phyloP scores from a whole-genome alignment of 2,797 vertebrate genomes.

The Pogoniulus pusillus region DNA sequence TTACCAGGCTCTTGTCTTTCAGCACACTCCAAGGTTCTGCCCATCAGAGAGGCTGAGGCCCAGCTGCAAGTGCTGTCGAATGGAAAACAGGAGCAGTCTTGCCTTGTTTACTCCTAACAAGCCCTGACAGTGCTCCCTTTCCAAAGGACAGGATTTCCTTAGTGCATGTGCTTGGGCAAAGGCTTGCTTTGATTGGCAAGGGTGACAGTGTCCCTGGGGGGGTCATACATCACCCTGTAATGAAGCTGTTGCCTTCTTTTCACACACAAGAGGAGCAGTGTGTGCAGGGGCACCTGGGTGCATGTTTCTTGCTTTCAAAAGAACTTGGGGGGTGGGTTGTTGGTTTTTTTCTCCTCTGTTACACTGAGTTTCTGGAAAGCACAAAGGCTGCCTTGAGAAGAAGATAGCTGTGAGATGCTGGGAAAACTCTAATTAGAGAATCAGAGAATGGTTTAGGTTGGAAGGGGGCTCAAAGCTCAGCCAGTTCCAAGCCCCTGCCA shows the following conservation, averaged over 20 bases:
- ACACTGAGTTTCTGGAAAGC: not conserved
- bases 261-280: not conserved
- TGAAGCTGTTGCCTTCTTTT: not conserved
- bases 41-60: not conserved
- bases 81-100: not conserved
- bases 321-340: too few species aligned
- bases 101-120: constrained; percentile 24
- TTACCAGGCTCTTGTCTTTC: not conserved
- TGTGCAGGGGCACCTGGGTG: not conserved
- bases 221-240: not conserved
- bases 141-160: constrained; percentile 41
- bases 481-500: too few species aligned
- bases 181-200: constrained; percentile 39
- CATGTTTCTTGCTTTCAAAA: not conserved
- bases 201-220: constrained; percentile 13
- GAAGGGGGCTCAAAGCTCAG: too few species aligned
- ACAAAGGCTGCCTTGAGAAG: not conserved
- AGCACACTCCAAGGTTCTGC: not conserved
- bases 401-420: too few species aligned
- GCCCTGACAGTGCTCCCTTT: constrained; percentile 26
- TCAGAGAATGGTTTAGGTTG: too few species aligned
- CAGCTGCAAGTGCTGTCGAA: constrained; percentile 19
- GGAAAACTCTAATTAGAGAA: too few species aligned
- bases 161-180: constrained; percentile 13
- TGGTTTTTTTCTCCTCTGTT: not conserved